These are phyloP conservation scores for Barypeithes pellucidus DNA, from an alignment of 2,888 invertebrate species.

Conservation along the genomic window DNA sequence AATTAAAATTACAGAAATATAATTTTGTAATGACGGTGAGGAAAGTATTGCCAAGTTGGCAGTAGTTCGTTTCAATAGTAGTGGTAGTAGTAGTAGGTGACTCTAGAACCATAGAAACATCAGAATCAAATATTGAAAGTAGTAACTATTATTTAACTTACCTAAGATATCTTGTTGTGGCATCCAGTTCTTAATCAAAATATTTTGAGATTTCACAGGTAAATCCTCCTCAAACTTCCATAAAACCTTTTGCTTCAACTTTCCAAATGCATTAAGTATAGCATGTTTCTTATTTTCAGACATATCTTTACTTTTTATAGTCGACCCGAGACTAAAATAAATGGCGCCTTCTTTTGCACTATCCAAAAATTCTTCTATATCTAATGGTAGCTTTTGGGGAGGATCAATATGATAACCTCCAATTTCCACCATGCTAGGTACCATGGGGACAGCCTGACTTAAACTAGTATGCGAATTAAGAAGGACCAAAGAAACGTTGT, in stretches of 20 bases:
- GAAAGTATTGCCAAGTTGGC: too few species aligned
- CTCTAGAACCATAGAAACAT: too few species aligned
- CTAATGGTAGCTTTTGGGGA: conserved; percentile 31
- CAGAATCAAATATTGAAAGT: too few species aligned
- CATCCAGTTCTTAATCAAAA: conserved; percentile 77
- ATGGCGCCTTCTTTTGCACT: conserved; percentile 27
- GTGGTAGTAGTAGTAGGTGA: too few species aligned
- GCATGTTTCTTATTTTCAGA: conserved; percentile 71
- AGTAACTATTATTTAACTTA: conserved; percentile 31
- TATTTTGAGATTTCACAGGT: conserved; percentile 72
- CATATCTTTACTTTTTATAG: conserved; percentile 73
- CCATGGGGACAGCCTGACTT: conserved; percentile 70
- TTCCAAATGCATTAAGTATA: conserved; percentile 74
- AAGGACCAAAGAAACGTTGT: conserved; percentile 62
- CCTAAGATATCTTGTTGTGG: conserved; percentile 73
- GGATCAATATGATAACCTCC: conserved; percentile 16
- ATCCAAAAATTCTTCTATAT: conserved; percentile 36
- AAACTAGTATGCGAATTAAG: conserved; percentile 71
- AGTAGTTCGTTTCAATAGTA: too few species aligned
- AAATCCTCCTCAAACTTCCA: conserved; percentile 74
- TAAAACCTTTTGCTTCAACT: conserved; percentile 76
- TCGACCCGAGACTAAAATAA: conserved; percentile 64
- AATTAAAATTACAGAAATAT: too few species aligned
- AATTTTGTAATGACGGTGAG: too few species aligned
- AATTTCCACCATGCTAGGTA: conserved; percentile 70